Evolutionary conservation across 2,113 vertebrate genomes (phyloP).

Genomic region (Taurulus bubalis): DNA sequence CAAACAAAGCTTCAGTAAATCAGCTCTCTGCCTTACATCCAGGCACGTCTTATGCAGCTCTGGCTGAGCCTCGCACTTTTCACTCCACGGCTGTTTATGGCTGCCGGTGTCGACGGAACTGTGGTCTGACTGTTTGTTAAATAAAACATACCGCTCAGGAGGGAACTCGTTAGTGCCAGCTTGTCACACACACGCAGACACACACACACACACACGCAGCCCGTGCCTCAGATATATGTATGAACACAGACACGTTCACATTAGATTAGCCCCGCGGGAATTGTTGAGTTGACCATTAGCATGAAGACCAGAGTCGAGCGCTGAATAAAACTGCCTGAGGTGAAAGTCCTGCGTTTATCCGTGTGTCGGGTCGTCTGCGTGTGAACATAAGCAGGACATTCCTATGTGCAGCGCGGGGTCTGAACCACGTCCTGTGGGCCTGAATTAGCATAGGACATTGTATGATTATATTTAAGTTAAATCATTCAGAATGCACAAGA

Average conservation of each 20-base stretch:
- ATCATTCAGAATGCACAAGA: not conserved
- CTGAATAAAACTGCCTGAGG: not conserved
- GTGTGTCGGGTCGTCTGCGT: not conserved
- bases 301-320: not conserved
- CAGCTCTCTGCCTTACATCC: conserved; percentile 21
- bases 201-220: not conserved
- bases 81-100: conserved; percentile 42
- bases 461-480: not conserved
- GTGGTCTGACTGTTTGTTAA: conserved; percentile 52
- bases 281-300: conserved; percentile 20
- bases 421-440: not conserved
- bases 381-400: not conserved
- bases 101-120: conserved; percentile 24
- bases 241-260: conserved; percentile 13
- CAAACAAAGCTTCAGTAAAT: conserved; percentile 33
- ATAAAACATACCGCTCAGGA: conserved; percentile 59
- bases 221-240: conserved; percentile 15
- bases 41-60: conserved; percentile 27
- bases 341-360: conserved; percentile 1
- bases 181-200: not conserved
- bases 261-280: conserved; percentile 11
- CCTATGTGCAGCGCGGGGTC: not conserved
- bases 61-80: conserved; percentile 29
- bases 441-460: not conserved
- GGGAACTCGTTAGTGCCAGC: conserved; percentile 43